Evolutionary conservation across 2,797 vertebrate genomes (phyloP).

Genomic region (Zenarchopterus dispar): DNA sequence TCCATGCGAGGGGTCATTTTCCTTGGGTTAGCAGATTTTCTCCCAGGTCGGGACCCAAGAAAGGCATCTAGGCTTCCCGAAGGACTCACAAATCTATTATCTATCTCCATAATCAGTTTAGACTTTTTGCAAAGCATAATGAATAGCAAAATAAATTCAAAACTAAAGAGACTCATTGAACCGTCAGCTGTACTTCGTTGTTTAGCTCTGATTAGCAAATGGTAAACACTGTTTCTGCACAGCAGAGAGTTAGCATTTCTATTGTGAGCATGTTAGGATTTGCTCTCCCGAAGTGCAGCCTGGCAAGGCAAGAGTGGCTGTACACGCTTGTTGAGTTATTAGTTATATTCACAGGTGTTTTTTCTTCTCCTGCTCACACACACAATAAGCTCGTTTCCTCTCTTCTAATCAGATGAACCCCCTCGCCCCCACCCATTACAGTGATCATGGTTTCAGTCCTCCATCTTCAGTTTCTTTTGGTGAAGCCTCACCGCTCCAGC

Average conservation of each 20-base stretch:
- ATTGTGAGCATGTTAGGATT: slow-evolving; percentile 4
- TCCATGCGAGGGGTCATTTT: too few relatives aligned
- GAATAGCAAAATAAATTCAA: too few relatives aligned
- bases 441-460: slow-evolving; percentile 33
- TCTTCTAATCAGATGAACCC: slow-evolving; percentile 40
- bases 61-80: too few relatives aligned
- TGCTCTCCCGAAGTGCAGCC: slow-evolving; percentile 14
- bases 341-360: slow-evolving; percentile 46
- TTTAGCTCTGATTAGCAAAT: slow-evolving; percentile 1
- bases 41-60: too few relatives aligned
- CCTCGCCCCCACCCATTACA: slow-evolving; percentile 6
- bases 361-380: slow-evolving; percentile 33
- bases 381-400: slow-evolving; percentile 50
- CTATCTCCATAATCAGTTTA: too few relatives aligned
- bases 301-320: slow-evolving; percentile 12
- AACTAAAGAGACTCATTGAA: too few relatives aligned
- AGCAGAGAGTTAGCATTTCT: not conserved
- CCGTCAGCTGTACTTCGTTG: not conserved
- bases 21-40: too few relatives aligned
- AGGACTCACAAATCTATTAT: too few relatives aligned
- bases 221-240: not conserved
- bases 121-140: too few relatives aligned
- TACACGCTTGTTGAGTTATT: slow-evolving; percentile 28
- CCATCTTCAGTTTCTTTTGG: slow-evolving; percentile 23
- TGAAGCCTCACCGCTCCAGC: slow-evolving; percentile 29